Conservation (phyloP, 2,888 invertebrate species). For the Alsophila aescularia region DNA sequence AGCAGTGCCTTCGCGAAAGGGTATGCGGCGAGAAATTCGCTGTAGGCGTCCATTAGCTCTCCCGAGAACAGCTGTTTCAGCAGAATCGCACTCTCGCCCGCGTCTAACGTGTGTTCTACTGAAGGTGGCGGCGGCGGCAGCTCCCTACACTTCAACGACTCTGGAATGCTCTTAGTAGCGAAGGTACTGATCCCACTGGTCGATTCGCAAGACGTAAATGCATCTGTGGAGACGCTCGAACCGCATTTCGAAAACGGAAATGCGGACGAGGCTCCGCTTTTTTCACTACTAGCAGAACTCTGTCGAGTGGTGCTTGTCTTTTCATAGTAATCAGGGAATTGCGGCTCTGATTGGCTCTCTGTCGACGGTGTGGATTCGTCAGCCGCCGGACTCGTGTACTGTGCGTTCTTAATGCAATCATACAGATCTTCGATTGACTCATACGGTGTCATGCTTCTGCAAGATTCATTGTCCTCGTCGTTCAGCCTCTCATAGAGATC, state of each 20-base stretch:
- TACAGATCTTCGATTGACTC: conserved; percentile 81
- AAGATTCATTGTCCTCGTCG: conserved; percentile 70
- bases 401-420: conserved; percentile 79
- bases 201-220: conserved; percentile 77
- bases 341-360: conserved; percentile 74
- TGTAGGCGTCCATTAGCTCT: conserved; percentile 87
- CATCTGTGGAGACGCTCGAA: conserved; percentile 76
- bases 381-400: conserved; percentile 66
- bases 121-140: conserved; percentile 65
- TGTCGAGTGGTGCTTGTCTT: conserved; percentile 72
- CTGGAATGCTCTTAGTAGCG: conserved; percentile 66
- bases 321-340: conserved; percentile 73
- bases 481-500: conserved; percentile 75
- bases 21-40: conserved; percentile 86
- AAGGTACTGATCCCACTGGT: conserved; percentile 76
- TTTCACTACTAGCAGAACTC: conserved; percentile 77
- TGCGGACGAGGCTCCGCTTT: conserved; percentile 78
- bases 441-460: conserved; percentile 78
- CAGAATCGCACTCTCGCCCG: conserved; percentile 74
- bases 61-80: conserved; percentile 86
- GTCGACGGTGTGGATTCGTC: conserved; percentile 76
- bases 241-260: conserved; percentile 82
- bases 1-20: conserved; percentile 85
- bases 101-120: conserved; percentile 38
- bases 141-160: conserved; percentile 69